Evolutionary conservation across 2,797 vertebrate genomes (phyloP), one percentile per base, ranked within the genome.

Genomic region (Dallia pectoralis): DNA sequence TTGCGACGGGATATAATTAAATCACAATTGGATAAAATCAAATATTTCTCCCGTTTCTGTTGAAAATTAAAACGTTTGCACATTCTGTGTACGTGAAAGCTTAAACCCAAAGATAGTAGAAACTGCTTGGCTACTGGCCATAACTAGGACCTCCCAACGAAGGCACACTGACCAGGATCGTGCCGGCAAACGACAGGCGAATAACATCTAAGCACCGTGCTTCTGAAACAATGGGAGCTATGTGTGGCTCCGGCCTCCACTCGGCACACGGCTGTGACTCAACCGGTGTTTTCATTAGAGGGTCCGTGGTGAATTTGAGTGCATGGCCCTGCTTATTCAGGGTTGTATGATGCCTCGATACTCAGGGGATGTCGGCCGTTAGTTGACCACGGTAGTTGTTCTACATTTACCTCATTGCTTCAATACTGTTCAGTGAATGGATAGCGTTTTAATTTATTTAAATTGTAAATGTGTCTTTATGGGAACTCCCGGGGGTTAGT

Each of bases 261-360:
- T 82, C 78, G 71, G 74, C 87, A 85, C 48, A 69, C 36, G 49
- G 30, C 74, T 84, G 87, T 78, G 76, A 85, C 51, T 79, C 79
- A 18, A 68, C 77, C 18, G 33, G 19, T 0, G 12, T 36, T 83
- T 87, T 90, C 86, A 92, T 93, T 92, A 91, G 89, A 77, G 56
- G 69, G 74, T 9, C 11, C 36, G 76, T 79, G 88, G 75, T 82
- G 85, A 87, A 90, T 86, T 69, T 87, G 33, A 80, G 69, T 48
- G 67, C 27, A 29, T 47, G 51, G 67, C 47, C 32, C 47, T 12
- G 40, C 16, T 29, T 32, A 70, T 70, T 53, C 69, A 32, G 15
- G 19, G 33, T 19, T 66, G 2, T 33, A n/a, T 33, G 18, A 22
- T 19, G 63, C 32, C 63, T 36, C 30, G 30, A 27, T 61, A 61